Percentiles rank a stretch among this genome's conserved stretches.
Evolutionary conservation across 2,797 vertebrate genomes (phyloP).

Genomic region (Dromococcyx pavoninus): DNA sequence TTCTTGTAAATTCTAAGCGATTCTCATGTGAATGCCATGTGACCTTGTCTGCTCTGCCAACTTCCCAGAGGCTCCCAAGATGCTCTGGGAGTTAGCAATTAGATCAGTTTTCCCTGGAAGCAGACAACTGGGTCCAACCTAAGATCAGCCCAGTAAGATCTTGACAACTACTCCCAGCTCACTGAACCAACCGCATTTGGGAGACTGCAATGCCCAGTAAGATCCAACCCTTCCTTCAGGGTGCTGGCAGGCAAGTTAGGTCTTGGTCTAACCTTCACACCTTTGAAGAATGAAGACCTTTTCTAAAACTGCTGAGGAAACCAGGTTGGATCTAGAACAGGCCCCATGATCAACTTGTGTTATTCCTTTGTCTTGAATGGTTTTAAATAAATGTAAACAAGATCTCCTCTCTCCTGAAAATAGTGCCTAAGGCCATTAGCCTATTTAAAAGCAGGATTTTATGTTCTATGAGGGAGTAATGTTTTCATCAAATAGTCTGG

Average conservation of each 20-base stretch:
- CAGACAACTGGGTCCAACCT: background rate
- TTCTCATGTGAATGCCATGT: background rate
- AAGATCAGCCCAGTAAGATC: background rate
- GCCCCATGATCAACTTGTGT: rapidly evolving
- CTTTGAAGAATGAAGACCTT: background rate
- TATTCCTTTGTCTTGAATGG: background rate
- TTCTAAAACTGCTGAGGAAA: background rate
- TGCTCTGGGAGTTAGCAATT: background rate
- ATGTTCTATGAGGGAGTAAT: background rate
- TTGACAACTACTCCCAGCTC: background rate
- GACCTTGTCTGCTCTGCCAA: background rate
- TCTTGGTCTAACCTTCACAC: background rate
- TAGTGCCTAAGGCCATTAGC: background rate
- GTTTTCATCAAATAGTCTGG: background rate
- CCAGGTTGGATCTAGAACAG: background rate
- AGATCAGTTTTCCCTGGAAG: background rate
- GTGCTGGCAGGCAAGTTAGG: background rate
- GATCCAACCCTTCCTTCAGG: background rate
- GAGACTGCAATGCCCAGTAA: background rate
- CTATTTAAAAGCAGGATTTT: background rate
- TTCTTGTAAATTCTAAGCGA: background rate
- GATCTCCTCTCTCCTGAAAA: background rate
- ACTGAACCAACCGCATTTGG: background rate
- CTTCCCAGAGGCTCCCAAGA: background rate
- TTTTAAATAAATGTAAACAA: background rate